Evolutionary conservation across 1,140 invertebrate species (phyloP).

Genomic region (Eumaeus atala): DNA sequence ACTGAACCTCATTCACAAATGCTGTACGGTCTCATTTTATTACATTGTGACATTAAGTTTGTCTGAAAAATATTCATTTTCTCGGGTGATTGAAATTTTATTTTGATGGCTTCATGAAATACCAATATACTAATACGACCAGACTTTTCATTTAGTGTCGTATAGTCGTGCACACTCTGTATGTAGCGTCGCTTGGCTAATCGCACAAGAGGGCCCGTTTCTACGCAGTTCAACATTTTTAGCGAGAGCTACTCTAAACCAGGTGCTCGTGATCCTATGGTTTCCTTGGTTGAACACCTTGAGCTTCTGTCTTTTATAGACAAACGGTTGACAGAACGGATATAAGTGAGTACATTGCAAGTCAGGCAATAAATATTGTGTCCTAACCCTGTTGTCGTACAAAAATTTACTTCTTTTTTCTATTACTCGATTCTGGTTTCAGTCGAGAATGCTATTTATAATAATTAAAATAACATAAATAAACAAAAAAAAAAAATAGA

Average conservation of each 20-base stretch:
- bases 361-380: constrained; percentile 10
- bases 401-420: constrained; percentile 31
- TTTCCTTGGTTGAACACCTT: constrained; percentile 6
- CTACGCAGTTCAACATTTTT: constrained; percentile 26
- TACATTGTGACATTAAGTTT: too few relatives aligned
- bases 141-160: too few relatives aligned
- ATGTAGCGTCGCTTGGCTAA: constrained; percentile 16
- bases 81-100: too few relatives aligned
- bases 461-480: too few relatives aligned
- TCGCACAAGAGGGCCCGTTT: constrained; percentile 24
- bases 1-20: too few relatives aligned
- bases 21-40: too few relatives aligned
- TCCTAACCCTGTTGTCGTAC: constrained; percentile 31
- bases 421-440: background rate
- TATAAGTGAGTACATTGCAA: background rate
- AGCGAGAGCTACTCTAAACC: constrained; percentile 19
- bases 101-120: too few relatives aligned
- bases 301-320: constrained; percentile 1
- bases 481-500: too few relatives aligned
- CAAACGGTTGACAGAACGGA: constrained; percentile 6
- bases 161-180: constrained; percentile 7
- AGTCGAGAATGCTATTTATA: too few relatives aligned
- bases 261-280: constrained; percentile 11
- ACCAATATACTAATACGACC: too few relatives aligned
- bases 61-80: too few relatives aligned